Conservation (phyloP, 2,113 vertebrate species). For the Aegypius monachus region DNA sequence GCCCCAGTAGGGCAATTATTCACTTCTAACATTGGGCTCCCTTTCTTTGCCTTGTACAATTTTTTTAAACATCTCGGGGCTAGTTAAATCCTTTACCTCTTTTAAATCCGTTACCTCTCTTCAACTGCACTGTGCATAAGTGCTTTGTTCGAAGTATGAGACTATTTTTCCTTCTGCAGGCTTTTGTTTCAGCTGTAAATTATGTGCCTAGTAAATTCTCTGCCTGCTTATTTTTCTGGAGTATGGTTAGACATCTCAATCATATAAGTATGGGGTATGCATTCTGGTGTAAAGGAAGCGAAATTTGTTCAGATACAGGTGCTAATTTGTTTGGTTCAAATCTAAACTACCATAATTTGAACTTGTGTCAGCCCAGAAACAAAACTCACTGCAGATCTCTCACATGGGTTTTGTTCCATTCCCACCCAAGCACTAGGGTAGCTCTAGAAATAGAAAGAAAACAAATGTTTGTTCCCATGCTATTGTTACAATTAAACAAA, state of each 20-base stretch:
- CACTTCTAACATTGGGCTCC: neutral
- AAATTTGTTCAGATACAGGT: neutral
- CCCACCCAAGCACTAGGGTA: neutral
- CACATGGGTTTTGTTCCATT: neutral
- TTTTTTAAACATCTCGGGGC: neutral
- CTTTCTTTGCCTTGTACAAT: neutral
- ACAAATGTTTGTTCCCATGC: neutral
- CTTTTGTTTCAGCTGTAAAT: neutral
- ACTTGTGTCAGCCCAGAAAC: neutral
- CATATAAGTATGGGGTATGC: neutral
- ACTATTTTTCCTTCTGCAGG: neutral
- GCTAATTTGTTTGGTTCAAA: neutral
- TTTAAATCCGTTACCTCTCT: neutral
- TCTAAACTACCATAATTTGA: neutral
- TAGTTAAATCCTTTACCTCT: neutral
- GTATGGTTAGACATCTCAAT: neutral
- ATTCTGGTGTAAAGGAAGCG: neutral
- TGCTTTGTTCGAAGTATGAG: neutral
- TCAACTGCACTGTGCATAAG: neutral
- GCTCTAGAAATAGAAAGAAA: neutral
- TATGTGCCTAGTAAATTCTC: neutral
- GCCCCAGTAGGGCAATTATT: neutral
- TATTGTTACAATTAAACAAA: neutral
- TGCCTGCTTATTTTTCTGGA: neutral
- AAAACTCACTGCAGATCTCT: neutral